Evolutionary conservation across 2,797 vertebrate genomes (phyloP).

Genomic region (Sebastes aleutianus): DNA sequence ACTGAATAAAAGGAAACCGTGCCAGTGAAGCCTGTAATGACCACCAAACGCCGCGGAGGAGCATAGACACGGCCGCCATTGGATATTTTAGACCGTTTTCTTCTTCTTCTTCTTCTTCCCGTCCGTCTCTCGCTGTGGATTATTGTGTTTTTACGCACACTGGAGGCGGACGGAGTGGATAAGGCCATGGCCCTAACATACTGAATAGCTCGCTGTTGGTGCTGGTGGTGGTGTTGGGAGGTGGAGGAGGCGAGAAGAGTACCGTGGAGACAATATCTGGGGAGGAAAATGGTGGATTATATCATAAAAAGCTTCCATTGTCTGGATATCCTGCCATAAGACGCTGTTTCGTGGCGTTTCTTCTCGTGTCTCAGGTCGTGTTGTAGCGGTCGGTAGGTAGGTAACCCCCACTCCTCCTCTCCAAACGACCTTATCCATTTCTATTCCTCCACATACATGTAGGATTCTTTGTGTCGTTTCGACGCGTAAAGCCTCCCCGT

Average conservation of each 20-base stretch:
- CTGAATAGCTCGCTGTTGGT: slow-evolving; percentile 75
- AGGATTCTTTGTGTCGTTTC: slow-evolving; percentile 7
- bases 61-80: slow-evolving; percentile 25
- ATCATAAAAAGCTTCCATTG: slow-evolving; percentile 23
- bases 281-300: slow-evolving; percentile 73
- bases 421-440: slow-evolving; percentile 44
- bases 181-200: slow-evolving; percentile 80
- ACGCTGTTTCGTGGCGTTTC: not conserved
- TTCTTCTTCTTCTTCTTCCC: not conserved
- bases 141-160: slow-evolving; percentile 42
- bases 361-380: slow-evolving; percentile 54
- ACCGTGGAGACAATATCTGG: slow-evolving; percentile 68
- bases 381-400: slow-evolving; percentile 50
- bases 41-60: slow-evolving; percentile 51
- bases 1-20: slow-evolving; percentile 73
- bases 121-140: slow-evolving; percentile 52
- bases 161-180: slow-evolving; percentile 68
- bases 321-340: slow-evolving; percentile 30
- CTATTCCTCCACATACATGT: slow-evolving; percentile 27
- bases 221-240: slow-evolving; percentile 13
- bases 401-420: slow-evolving; percentile 18
- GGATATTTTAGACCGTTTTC: slow-evolving; percentile 24
- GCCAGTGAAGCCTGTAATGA: slow-evolving; percentile 67
- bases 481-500: not conserved
- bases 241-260: slow-evolving; percentile 53